Evolutionary conservation across 2,113 vertebrate genomes (phyloP), one percentile per base, ranked within the genome.

Genomic region (Seriola aureovittata): DNA sequence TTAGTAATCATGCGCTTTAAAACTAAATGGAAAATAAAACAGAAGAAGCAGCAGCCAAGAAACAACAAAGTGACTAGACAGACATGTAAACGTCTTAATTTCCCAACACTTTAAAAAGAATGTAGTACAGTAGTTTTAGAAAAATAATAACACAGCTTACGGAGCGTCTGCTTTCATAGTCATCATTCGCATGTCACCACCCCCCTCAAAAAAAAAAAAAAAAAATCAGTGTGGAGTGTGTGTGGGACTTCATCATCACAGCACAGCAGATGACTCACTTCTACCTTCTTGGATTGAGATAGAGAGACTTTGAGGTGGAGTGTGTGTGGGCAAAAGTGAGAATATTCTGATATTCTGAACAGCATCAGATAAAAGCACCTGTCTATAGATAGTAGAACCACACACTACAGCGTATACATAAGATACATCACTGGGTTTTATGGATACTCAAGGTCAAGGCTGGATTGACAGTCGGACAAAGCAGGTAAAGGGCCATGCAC

Each of bases 11-110:
- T 78, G 38, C 16, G 74, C 75, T 75, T 57, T 69, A 48, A 75
- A 72, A 81, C 64, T 23, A 19, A 64, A 82, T 29, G 50, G 75
- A 59, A 75, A 55, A 79, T 3, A 5, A 2, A 73, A 67, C 17
- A 77, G 67, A 66, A 78, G 58, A 46, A 58, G 54, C 7, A 38
- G 63, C 64, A 65, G 38, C 12, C 5, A 23, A 74, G 36, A 67
- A 88, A 80, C 90, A 85, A 46, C 81, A 78, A 2, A 54, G 44
- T 74, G 66, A 77, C 72, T 14, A 64, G 60, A 71, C 71, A 81
- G 36, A 74, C 11, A 10, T 0, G 13, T 10, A 14, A 78, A 87
- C 90, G 87, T 94, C 91, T 85, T 73, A 75, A 65, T 75, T 78
- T 71, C 77, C 50, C 34, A 29, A 1, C 6, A 21, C 5, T 0